These are phyloP conservation scores for Tetramorium bicarinatum DNA, from an alignment of 2,888 invertebrate genomes.

Conservation along the genomic window DNA sequence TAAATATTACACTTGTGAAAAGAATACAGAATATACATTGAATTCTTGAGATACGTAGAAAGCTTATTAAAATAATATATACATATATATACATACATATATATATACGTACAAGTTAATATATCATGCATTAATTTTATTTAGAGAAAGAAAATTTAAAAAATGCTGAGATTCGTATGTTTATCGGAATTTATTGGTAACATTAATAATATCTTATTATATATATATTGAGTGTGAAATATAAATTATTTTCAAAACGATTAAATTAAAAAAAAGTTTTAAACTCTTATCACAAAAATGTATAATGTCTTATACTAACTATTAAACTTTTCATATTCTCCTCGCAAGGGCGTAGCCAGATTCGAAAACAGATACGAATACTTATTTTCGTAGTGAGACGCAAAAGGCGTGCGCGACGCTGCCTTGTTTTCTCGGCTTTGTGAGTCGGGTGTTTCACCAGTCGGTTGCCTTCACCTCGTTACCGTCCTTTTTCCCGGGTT, in stretches of 20 bases:
- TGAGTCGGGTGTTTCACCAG: slow-evolving; percentile 69
- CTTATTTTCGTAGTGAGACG: slow-evolving; percentile 38
- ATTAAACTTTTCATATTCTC: background rate
- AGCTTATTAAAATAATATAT: background rate
- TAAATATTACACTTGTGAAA: background rate
- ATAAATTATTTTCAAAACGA: background rate
- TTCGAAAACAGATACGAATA: slow-evolving; percentile 9
- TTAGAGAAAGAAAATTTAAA: background rate
- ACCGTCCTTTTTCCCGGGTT: slow-evolving; percentile 73
- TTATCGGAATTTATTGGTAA: background rate
- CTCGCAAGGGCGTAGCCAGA: background rate
- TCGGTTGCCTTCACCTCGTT: slow-evolving; percentile 71
- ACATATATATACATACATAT: background rate
- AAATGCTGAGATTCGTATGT: background rate
- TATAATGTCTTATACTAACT: background rate
- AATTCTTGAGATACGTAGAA: background rate
- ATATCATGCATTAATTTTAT: background rate
- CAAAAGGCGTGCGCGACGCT: slow-evolving; percentile 12
- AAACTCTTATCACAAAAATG: background rate
- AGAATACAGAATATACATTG: background rate
- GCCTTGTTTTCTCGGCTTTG: slow-evolving; percentile 62
- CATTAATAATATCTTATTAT: background rate
- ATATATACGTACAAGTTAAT: background rate
- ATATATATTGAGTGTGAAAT: background rate
- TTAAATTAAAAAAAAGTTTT: background rate